A percentile compares a stretch with the other conserved stretches of the same genome.
These are phyloP conservation scores for Orthosia gothica DNA, from an alignment of 2,888 invertebrate genomes.

Conservation along the genomic window DNA sequence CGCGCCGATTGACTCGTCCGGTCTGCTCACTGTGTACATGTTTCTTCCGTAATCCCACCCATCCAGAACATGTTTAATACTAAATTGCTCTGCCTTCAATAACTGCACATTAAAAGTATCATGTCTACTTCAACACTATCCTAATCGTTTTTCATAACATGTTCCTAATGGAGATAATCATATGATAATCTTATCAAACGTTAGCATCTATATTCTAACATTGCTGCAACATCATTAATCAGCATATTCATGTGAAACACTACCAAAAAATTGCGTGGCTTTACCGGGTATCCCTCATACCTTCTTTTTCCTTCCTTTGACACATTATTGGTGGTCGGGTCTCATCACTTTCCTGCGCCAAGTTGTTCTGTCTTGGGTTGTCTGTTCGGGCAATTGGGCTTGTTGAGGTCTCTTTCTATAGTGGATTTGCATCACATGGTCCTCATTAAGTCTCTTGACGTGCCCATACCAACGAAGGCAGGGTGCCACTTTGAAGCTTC, in stretches of 20 bases:
- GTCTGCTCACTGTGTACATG: constrained; percentile 77
- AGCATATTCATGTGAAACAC: neutral
- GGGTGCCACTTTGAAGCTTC: too few relatives aligned
- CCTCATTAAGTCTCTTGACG: too few relatives aligned
- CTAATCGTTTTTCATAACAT: neutral
- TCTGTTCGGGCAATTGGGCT: too few relatives aligned
- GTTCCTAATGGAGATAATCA: neutral
- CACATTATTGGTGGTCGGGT: too few relatives aligned
- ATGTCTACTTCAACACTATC: neutral
- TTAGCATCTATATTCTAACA: neutral
- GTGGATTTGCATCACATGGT: too few relatives aligned
- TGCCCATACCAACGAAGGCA: too few relatives aligned
- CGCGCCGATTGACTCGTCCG: constrained; percentile 89
- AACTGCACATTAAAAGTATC: neutral
- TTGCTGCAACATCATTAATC: neutral
- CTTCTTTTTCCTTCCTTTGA: too few relatives aligned
- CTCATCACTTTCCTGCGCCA: too few relatives aligned
- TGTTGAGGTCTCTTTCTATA: too few relatives aligned
- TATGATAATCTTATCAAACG: neutral
- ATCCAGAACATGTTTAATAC: constrained; percentile 43
- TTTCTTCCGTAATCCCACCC: constrained; percentile 85
- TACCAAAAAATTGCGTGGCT: neutral
- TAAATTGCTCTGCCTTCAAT: constrained; percentile 22
- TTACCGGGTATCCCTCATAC: too few relatives aligned
- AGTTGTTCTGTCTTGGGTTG: too few relatives aligned